Base-by-base conservation (phyloP, 2,888 invertebrate genomes). In the Biston stratarius region DNA sequence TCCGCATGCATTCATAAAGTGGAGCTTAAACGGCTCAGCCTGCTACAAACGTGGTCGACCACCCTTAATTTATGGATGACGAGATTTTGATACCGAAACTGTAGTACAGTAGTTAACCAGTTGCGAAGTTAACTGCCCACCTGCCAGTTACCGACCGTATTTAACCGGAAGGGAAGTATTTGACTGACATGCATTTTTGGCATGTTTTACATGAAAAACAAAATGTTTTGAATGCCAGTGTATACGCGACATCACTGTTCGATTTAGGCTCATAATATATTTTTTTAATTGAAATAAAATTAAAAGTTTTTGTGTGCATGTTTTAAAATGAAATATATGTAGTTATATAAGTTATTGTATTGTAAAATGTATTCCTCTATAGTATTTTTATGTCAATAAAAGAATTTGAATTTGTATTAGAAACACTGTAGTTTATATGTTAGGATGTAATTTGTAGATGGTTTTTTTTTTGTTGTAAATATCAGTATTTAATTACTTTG, bases 31-130 rank as follows among this genome's bases (percentile, higher is more conserved):
- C 76, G 83, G 85, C 82, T 86, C 82, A 83, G 78, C 78, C 79
- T 77, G 83, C 78, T 81, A 82, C 77, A 75, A 53, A 75, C 79
- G 77, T 79, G 81, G 84, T 85, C 83, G 81, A 83, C 85, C 83
- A 78, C 78, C 82, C 83, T 85, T 88, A 87, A 90, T 88, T 90
- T 90, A 90, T 89, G 86, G 85, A 88, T 87, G 87, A 86, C 79
- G 85, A 87, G 88, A 88, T 88, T 88, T 87, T 88, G 88, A 88
- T 88, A 86, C 82, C 79, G 77, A 75, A 77, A 66, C 69, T 70
- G 69, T 61, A 66, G 61, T 75, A 69, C 68, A 70, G 77, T 61
- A 69, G 77, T 57, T 56, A 62, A 62, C 65, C 55, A 56, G 64
- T 58, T 78, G 75, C 74, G 77, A 75, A 77, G 77, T 74, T 81